phyloP scores from a whole-genome alignment of 2,888 invertebrate species.

The Hyposoter didymator region DNA sequence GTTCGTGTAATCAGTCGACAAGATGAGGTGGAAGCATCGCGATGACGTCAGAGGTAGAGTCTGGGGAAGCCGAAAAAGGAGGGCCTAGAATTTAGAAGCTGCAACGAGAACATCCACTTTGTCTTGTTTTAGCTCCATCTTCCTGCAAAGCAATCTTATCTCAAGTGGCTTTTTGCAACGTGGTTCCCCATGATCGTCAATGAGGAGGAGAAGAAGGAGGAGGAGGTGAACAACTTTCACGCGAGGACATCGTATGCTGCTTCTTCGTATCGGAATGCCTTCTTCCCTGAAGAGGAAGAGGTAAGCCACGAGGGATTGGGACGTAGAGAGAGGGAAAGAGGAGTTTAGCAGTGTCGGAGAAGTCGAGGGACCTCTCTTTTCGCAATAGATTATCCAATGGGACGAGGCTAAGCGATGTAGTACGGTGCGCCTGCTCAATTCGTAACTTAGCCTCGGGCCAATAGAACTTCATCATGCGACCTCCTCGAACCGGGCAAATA shows the following conservation, averaged over 20 bases:
- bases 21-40: background rate
- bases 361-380: slow-evolving; percentile 36
- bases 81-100: background rate
- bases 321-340: slow-evolving; percentile 11
- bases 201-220: slow-evolving; percentile 63
- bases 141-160: background rate
- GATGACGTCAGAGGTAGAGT: background rate
- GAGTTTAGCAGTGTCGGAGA: slow-evolving; percentile 25
- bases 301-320: slow-evolving; percentile 15
- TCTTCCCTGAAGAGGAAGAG: slow-evolving; percentile 55
- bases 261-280: slow-evolving; percentile 76
- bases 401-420: slow-evolving; percentile 22
- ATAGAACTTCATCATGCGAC: slow-evolving; percentile 60
- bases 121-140: background rate
- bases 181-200: background rate
- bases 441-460: slow-evolving; percentile 42
- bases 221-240: slow-evolving; percentile 78
- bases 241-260: slow-evolving; percentile 73
- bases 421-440: slow-evolving; percentile 24
- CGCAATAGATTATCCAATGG: slow-evolving; percentile 37
- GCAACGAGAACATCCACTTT: background rate
- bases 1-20: background rate
- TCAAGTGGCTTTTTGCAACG: slow-evolving; percentile 14
- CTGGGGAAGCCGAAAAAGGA: background rate
- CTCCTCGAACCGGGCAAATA: slow-evolving; percentile 68